Conservation (phyloP, 2,113 vertebrate genomes). For the Perognathus longimembris region DNA sequence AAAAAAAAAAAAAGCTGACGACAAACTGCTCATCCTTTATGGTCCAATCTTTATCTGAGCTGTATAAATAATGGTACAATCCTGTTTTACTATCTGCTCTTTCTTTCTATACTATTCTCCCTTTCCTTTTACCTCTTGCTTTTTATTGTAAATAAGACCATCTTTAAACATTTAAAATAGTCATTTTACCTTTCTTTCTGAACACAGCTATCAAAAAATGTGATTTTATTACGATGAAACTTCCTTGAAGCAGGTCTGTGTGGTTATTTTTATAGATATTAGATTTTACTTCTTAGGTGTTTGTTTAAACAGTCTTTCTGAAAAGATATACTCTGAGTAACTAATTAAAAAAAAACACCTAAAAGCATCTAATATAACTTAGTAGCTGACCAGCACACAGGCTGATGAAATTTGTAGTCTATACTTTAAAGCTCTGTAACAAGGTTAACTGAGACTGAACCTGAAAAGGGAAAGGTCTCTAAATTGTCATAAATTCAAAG, state of each 20-base stretch:
- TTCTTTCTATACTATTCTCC: neutral
- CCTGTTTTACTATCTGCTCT: neutral
- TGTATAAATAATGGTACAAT: neutral
- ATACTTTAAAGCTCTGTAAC: conserved; percentile 81
- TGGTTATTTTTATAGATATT: neutral
- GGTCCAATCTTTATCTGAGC: neutral
- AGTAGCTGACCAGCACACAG: conserved; percentile 60
- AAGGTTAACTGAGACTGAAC: conserved; percentile 81
- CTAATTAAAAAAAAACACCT: conserved; percentile 65
- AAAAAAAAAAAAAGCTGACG: neutral
- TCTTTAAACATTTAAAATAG: conserved; percentile 32
- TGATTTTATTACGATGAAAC: conserved; percentile 28
- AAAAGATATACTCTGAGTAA: conserved; percentile 61
- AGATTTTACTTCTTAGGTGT: neutral
- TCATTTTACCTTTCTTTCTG: neutral
- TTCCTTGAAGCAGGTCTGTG: conserved; percentile 17
- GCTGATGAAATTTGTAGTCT: conserved; percentile 78
- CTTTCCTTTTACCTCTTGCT: neutral
- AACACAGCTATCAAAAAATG: neutral
- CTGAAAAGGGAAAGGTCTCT: conserved; percentile 82
- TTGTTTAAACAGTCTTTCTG: conserved; percentile 64
- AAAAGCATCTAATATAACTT: conserved; percentile 76
- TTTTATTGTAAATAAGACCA: conserved; percentile 38
- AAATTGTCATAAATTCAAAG: conserved; percentile 78
- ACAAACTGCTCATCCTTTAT: neutral